Conservation (phyloP, 1,140 invertebrate species). For the Brachionus manjavacas region DNA sequence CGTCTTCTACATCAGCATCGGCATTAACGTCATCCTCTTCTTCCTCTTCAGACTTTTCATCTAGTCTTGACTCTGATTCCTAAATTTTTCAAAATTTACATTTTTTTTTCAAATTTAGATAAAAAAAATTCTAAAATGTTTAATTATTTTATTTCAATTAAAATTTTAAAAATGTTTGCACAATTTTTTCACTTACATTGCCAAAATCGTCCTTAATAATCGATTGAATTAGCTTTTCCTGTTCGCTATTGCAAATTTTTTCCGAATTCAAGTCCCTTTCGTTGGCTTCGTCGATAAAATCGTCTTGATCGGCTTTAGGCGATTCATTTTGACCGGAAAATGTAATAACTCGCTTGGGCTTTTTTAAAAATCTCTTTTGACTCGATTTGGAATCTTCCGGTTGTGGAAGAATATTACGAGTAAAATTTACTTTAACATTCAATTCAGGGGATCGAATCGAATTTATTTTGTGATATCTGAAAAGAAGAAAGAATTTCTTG, state of each 20-base stretch:
- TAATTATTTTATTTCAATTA: neutral
- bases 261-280: neutral
- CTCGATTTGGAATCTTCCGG: neutral
- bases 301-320: neutral
- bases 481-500: neutral
- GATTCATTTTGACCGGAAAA: neutral
- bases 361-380: neutral
- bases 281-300: neutral
- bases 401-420: constrained; percentile 4
- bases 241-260: neutral
- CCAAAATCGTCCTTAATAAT: neutral
- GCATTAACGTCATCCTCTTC: neutral
- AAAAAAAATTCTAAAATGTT: neutral
- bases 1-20: neutral
- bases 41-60: neutral
- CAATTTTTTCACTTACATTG: neutral
- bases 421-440: constrained; percentile 24
- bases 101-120: neutral
- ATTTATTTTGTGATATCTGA: constrained; percentile 31
- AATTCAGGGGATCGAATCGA: neutral
- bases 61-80: neutral
- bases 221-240: constrained; percentile 6
- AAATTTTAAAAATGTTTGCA: neutral
- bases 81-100: neutral
- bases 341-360: neutral